Percentiles rank a stretch among this genome's conserved stretches.
These are phyloP conservation scores for Athalia rosae DNA, from an alignment of 2,888 invertebrate genomes.

Conservation along the genomic window DNA sequence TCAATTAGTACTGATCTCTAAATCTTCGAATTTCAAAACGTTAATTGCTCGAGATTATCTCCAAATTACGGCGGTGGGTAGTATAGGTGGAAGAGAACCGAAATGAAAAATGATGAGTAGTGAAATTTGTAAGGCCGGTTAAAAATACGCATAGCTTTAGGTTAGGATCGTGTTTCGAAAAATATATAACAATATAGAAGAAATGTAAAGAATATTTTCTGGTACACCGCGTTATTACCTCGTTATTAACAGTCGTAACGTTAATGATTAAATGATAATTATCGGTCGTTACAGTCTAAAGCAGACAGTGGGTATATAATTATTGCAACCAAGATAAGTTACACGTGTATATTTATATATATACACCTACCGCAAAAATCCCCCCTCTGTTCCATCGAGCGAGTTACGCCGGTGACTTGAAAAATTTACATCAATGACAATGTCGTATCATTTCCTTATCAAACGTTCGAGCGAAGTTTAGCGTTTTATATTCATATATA, in stretches of 20 bases:
- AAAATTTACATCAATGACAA: conserved; percentile 27
- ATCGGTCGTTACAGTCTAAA: not conserved
- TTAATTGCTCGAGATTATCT: not conserved
- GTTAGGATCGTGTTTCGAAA: not conserved
- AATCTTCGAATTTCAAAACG: conserved; percentile 14
- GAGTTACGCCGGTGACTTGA: not conserved
- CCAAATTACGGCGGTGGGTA: not conserved
- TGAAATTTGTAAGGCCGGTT: too few species aligned
- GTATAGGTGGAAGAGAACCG: not conserved
- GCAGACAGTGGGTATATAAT: conserved; percentile 11
- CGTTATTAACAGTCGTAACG: not conserved
- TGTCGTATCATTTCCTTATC: conserved; percentile 29
- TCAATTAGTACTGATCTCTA: not conserved
- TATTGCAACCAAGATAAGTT: conserved; percentile 10
- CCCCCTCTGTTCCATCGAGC: too few species aligned
- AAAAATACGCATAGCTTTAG: too few species aligned
- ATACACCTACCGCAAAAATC: too few species aligned
- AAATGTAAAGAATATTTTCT: not conserved
- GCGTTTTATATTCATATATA: not conserved
- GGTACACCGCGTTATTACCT: not conserved
- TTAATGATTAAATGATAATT: conserved; percentile 17
- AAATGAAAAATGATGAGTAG: not conserved
- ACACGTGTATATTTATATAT: too few species aligned
- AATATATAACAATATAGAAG: not conserved
- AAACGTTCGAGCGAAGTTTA: not conserved